Evolutionary conservation across 2,113 vertebrate species (phyloP), one percentile per base, ranked within the genome.

Genomic region (Sebastes fasciatus): DNA sequence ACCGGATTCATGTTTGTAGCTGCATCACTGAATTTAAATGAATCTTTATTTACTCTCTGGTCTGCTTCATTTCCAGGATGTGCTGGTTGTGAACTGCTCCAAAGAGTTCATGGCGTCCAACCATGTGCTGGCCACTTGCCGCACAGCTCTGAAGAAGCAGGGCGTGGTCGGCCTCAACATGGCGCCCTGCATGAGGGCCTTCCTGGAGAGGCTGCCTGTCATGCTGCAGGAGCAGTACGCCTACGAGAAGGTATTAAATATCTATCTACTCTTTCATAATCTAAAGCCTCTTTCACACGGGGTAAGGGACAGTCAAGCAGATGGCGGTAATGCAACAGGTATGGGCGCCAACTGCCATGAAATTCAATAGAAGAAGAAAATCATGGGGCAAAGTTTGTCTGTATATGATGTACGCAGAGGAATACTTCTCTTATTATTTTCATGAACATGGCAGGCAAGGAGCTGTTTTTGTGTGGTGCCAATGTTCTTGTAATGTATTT

Each of bases 191-290:
- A 99, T 99, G 98, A 95, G 97, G 58, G 97, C 98, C 0, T 99
- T 99, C 94, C 92, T 99, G 86, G 98, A 99, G 92, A 93, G 98
- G 23, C 94, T 99, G 65, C 98, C 98, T 0, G 73, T 98, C 61
- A 99, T 99, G 97, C 96, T 99, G 90, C 98, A 99, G 95, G 98
- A 99, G 64, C 98, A 99, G 92, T 99, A 98, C 8, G 93, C 96
- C 1, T 99, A 99, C 0, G 98, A 99, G 73, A 99, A 99, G 98
- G 98, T 98, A 87, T 51, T 48, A 34, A 9, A 2, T 2, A 43
- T 23, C 5, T 1, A 34, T 54, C 12, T n/a, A 49, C 54, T 55
- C 17, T 8, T 11, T n/a, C 54, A 26, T 14, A 51, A 11, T 0
- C 48, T 13, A 3, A 12, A 34, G 34, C 34, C 34, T 34, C 34